phyloP scores from a whole-genome alignment of 2,113 vertebrate species.

The Neofelis nebulosa region DNA sequence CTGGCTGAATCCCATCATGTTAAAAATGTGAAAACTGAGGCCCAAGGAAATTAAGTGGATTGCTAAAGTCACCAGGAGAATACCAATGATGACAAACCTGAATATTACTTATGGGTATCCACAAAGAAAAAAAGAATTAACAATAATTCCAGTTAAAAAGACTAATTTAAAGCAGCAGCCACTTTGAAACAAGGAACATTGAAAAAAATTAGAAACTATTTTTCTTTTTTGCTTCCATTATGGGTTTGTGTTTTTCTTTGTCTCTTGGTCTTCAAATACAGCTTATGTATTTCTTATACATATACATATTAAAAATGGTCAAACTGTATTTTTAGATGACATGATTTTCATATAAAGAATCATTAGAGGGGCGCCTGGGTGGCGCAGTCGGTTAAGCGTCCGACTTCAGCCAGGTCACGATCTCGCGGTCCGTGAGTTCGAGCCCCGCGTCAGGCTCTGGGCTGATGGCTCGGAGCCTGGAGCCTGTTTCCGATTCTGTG shows the following conservation, averaged over 20 bases:
- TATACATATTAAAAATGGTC: slow-evolving; percentile 9
- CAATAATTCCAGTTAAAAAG: background rate
- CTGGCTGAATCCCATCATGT: background rate
- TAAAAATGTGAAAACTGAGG: background rate
- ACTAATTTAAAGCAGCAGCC: background rate
- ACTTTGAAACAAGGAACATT: slow-evolving; percentile 21
- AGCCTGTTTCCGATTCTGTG: no score
- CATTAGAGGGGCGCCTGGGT: background rate
- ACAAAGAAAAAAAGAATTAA: background rate
- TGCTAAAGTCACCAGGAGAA: background rate
- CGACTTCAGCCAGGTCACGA: no score
- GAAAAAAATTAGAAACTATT: background rate
- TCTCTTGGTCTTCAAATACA: slow-evolving; percentile 7
- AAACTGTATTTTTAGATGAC: background rate
- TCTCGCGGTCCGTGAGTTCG: no score
- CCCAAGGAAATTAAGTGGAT: background rate
- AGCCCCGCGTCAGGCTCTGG: no score
- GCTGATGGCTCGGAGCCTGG: no score
- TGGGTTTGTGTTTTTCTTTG: background rate
- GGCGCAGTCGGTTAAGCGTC: no score
- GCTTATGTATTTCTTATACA: background rate
- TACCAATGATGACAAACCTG: background rate
- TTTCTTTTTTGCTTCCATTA: background rate
- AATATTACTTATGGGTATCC: background rate
- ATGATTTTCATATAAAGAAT: slow-evolving; percentile 12